Percentiles rank a stretch among this genome's conserved stretches.
phyloP scores from a whole-genome alignment of 2,888 invertebrate species.

The Melinaea menophilus region DNA sequence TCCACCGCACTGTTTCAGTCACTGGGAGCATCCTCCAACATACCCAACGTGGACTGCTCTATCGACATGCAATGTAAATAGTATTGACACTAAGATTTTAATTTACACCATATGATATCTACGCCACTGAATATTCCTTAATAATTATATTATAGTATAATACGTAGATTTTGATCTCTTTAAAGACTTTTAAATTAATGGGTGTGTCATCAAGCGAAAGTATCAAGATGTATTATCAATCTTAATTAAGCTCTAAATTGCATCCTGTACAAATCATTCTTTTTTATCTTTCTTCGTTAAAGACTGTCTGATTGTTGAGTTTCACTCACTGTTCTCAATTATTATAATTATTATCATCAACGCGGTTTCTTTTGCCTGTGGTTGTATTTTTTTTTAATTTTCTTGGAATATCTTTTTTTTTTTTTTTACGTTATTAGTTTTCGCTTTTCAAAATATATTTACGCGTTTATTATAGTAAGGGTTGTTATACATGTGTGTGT shows the following conservation, averaged over 20 bases:
- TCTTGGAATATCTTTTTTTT: no score
- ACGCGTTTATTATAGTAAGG: no score
- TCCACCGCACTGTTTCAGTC: conserved; percentile 51
- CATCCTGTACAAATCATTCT: conserved; percentile 3
- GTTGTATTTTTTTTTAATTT: background rate
- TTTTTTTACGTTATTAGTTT: no score
- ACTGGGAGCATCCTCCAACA: conserved; percentile 50
- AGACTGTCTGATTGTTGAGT: background rate
- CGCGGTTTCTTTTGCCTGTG: background rate
- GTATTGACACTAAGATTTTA: no score
- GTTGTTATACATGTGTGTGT: no score
- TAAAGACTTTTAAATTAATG: background rate
- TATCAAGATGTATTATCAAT: background rate
- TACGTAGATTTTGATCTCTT: background rate
- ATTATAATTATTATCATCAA: background rate
- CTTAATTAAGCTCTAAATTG: conserved; percentile 2
- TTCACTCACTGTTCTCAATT: background rate
- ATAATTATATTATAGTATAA: no score
- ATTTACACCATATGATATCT: no score
- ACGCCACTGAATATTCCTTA: no score
- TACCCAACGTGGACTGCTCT: conserved; percentile 64
- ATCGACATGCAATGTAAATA: conserved; percentile 72
- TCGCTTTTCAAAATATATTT: no score
- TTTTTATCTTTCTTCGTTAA: conserved; percentile 1
- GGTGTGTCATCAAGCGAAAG: background rate